phyloP scores from a whole-genome alignment of 2,888 invertebrate species.

The Drosophila kuntzei region DNA sequence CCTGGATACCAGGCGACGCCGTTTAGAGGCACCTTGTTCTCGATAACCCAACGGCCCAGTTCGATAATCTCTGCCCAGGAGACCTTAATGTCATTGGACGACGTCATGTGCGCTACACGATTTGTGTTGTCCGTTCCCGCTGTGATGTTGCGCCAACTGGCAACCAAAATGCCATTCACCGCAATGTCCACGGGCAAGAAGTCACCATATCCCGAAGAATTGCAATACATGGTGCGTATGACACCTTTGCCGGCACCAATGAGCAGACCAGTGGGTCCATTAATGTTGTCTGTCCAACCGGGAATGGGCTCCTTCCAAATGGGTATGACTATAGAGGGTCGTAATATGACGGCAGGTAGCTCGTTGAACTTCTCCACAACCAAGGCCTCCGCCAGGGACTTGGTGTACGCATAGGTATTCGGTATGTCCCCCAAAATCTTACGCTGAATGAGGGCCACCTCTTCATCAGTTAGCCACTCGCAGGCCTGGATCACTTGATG shows the following conservation, averaged over 20 bases:
- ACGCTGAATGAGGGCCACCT: constrained; percentile 88
- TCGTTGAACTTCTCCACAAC: constrained; percentile 91
- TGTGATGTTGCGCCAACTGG: constrained; percentile 81
- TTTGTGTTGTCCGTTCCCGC: constrained; percentile 68
- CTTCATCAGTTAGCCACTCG: constrained; percentile 92
- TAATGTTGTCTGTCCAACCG: constrained; percentile 97
- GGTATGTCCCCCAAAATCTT: constrained; percentile 87
- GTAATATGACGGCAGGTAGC: constrained; percentile 92
- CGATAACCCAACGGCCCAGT: constrained; percentile 91
- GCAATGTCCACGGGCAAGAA: constrained; percentile 93
- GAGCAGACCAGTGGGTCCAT: constrained; percentile 95
- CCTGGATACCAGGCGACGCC: constrained; percentile 95
- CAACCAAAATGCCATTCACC: constrained; percentile 88
- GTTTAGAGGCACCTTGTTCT: constrained; percentile 93
- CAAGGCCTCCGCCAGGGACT: constrained; percentile 94
- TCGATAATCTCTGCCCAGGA: constrained; percentile 96
- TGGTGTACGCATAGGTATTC: constrained; percentile 91
- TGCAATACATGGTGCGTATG: constrained; percentile 94
- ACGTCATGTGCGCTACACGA: constrained; percentile 90
- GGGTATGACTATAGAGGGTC: constrained; percentile 96
- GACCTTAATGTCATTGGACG: constrained; percentile 92
- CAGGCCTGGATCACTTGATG: constrained; percentile 91
- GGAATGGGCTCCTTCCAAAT: constrained; percentile 93
- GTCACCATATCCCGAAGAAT: constrained; percentile 91
- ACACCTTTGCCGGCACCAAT: constrained; percentile 95